A percentile compares a stretch with the other conserved stretches of the same genome.
phyloP scores from a whole-genome alignment of 2,797 vertebrate species.

The Mallotus villosus region DNA sequence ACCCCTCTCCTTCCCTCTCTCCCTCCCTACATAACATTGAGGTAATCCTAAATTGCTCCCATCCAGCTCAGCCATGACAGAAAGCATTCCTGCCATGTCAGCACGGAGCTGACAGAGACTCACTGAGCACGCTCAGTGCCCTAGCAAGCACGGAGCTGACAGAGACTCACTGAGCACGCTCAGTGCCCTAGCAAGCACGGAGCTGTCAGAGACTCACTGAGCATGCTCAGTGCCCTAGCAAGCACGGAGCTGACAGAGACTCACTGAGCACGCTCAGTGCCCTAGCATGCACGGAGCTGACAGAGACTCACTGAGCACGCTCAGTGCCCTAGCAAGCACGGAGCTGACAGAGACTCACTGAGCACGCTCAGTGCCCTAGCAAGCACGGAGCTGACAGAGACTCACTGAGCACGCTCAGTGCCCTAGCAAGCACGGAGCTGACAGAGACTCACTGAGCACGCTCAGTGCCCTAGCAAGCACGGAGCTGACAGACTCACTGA shows the following conservation, averaged over 20 bases:
- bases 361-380: constrained; percentile 61
- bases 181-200: constrained; percentile 59
- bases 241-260: constrained; percentile 43
- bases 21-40: constrained; percentile 69
- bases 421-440: constrained; percentile 44
- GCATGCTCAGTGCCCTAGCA: constrained; percentile 61
- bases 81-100: constrained; percentile 73
- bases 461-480: constrained; percentile 59
- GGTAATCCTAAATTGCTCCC: constrained; percentile 75
- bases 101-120: too few species aligned
- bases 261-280: constrained; percentile 63
- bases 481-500: constrained; percentile 52
- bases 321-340: constrained; percentile 58
- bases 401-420: constrained; percentile 62
- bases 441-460: constrained; percentile 53
- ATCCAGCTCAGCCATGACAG: constrained; percentile 70
- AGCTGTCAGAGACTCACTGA: constrained; percentile 49
- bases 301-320: constrained; percentile 56
- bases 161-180: constrained; percentile 57
- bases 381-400: constrained; percentile 38
- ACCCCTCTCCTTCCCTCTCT: constrained; percentile 52
- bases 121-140: constrained; percentile 64
- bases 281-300: constrained; percentile 34
- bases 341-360: constrained; percentile 49
- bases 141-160: too few species aligned